These are phyloP conservation scores for Campoletis raptor DNA, from an alignment of 2,888 invertebrate species.

Conservation along the genomic window DNA sequence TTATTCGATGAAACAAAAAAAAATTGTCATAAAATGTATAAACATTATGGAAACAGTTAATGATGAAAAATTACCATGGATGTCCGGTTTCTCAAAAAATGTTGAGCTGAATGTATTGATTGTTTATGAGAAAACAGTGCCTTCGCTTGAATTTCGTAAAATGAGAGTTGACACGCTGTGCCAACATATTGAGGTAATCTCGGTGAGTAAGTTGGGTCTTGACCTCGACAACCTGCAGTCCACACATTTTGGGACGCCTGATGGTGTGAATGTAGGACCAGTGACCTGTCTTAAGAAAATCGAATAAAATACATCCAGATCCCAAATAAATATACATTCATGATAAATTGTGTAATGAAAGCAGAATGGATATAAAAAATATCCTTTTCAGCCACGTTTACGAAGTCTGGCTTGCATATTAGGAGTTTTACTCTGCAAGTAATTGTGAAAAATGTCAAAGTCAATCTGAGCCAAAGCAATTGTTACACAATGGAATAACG, in stretches of 20 bases:
- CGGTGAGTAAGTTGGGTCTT: slow-evolving; percentile 96
- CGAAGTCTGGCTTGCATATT: slow-evolving; percentile 96
- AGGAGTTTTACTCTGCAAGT: slow-evolving; percentile 95
- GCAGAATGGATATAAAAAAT: neutral
- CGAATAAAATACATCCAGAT: neutral
- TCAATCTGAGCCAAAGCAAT: too few relatives aligned
- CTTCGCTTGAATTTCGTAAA: slow-evolving; percentile 97
- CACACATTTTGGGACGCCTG: slow-evolving; percentile 93
- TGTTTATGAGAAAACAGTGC: slow-evolving; percentile 97
- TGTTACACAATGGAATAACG: too few relatives aligned
- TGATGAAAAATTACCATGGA: slow-evolving; percentile 88
- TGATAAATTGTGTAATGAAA: neutral
- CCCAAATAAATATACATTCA: neutral
- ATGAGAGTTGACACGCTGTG: slow-evolving; percentile 96
- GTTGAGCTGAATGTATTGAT: slow-evolving; percentile 99
- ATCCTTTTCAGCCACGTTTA: slow-evolving; percentile 97
- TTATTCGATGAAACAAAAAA: slow-evolving; percentile 88
- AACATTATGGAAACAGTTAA: neutral
- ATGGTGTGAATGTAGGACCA: slow-evolving; percentile 98
- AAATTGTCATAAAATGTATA: too few relatives aligned
- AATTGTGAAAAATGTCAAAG: slow-evolving; percentile 99
- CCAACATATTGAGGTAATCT: slow-evolving; percentile 95
- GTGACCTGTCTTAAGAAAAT: slow-evolving; percentile 85
- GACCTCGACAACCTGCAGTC: slow-evolving; percentile 97
- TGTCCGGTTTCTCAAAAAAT: slow-evolving; percentile 97